Conservation (phyloP, 2,797 vertebrate genomes). For the Muraenolepis orangiensis region DNA sequence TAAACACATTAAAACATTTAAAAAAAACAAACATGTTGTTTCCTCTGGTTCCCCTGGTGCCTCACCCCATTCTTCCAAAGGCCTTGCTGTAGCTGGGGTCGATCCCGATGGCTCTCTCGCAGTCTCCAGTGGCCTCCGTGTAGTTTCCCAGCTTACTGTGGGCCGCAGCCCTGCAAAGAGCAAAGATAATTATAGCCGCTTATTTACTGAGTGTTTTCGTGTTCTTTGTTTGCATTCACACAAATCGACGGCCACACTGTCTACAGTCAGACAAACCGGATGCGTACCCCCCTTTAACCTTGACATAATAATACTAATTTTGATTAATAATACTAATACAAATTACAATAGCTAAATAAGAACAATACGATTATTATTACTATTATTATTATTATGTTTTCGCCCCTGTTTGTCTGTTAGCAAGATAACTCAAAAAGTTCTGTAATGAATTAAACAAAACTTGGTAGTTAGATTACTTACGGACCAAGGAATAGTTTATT, state of each 20-base stretch:
- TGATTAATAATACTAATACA: neutral
- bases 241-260: neutral
- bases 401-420: too few species aligned
- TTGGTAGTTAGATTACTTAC: too few species aligned
- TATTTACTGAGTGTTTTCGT: neutral
- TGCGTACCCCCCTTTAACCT: neutral
- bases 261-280: neutral
- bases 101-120: constrained; percentile 91
- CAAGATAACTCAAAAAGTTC: too few species aligned
- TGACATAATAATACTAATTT: neutral
- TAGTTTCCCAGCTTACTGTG: constrained; percentile 93
- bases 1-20: too few species aligned
- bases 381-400: too few species aligned
- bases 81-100: constrained; percentile 96
- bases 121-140: constrained; percentile 88
- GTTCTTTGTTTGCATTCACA: neutral
- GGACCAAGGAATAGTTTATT: too few species aligned
- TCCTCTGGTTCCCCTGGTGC: neutral
- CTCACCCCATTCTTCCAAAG: constrained; percentile 97
- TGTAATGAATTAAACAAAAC: too few species aligned
- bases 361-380: too few species aligned
- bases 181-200: neutral
- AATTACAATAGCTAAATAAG: neutral
- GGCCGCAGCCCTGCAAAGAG: constrained; percentile 84
- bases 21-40: neutral